These are phyloP conservation scores for Lytechinus pictus DNA, from an alignment of 35 echinoderm and acorn worm genomes.

Conservation along the genomic window DNA sequence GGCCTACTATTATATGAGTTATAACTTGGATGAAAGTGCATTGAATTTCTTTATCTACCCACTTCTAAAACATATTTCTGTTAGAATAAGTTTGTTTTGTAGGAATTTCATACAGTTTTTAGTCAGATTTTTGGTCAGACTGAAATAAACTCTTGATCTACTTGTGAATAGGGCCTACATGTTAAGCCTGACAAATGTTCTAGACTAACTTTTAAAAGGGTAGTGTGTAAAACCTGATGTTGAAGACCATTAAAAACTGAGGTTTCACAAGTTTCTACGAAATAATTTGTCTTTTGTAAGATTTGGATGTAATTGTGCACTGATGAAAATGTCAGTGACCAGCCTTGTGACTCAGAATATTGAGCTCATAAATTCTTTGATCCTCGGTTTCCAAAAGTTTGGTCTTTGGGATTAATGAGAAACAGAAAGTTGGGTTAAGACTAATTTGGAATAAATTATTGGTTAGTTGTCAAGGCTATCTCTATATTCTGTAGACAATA, in stretches of 20 bases:
- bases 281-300: not conserved
- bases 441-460: not conserved
- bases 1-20: no score
- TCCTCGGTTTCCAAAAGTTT: not conserved
- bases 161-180: no score
- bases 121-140: no score
- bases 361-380: not conserved
- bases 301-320: not conserved
- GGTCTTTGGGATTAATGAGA: not conserved
- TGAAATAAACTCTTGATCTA: no score
- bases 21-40: no score
- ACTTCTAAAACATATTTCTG: no score
- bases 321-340: not conserved
- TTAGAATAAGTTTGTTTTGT: no score
- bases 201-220: not conserved
- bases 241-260: not conserved
- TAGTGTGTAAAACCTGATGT: not conserved
- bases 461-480: not conserved
- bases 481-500: no score
- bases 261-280: conserved; percentile 1
- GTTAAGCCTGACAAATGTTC: no score
- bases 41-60: no score
- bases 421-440: not conserved
- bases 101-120: no score
- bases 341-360: not conserved